Conservation (phyloP, 2,113 vertebrate species). For the Channa maculata region DNA sequence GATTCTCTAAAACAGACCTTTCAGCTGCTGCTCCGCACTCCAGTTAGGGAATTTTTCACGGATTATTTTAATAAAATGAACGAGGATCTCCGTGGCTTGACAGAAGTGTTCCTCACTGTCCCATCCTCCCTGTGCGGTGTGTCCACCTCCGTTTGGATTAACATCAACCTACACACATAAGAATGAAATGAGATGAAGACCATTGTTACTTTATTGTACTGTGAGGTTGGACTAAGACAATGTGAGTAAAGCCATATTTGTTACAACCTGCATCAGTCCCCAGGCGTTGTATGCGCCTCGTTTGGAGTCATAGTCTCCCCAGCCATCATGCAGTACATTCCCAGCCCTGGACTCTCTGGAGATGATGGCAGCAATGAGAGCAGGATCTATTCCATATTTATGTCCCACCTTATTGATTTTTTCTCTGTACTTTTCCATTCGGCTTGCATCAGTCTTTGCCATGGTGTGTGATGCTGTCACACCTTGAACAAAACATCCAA, state of each 20-base stretch:
- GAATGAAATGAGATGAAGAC: not conserved
- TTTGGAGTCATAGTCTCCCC: slow-evolving; percentile 36
- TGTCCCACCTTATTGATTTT: slow-evolving; percentile 20
- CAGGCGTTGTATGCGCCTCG: slow-evolving; percentile 1
- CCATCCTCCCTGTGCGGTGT: not conserved
- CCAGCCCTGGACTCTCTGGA: slow-evolving; percentile 74
- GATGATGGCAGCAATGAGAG: slow-evolving; percentile 73
- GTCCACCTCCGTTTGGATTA: slow-evolving; percentile 12
- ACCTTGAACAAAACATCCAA: slow-evolving; percentile 21
- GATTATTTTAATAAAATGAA: slow-evolving; percentile 11
- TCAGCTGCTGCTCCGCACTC: slow-evolving; percentile 47
- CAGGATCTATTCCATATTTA: slow-evolving; percentile 27
- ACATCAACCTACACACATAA: slow-evolving; percentile 51
- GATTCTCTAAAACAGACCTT: slow-evolving; percentile 55
- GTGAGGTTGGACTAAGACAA: not conserved
- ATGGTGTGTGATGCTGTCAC: slow-evolving; percentile 37
- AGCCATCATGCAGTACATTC: not conserved
- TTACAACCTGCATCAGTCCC: slow-evolving; percentile 65
- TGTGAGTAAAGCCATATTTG: not conserved
- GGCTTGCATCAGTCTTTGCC: slow-evolving; percentile 39
- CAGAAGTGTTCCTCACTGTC: slow-evolving; percentile 50
- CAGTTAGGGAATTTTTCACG: not conserved
- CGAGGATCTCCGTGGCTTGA: slow-evolving; percentile 43
- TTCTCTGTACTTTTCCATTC: slow-evolving; percentile 46
- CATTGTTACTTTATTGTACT: not conserved